Base-by-base conservation (phyloP, 2,888 invertebrate genomes). In the Athalia rosae region DNA sequence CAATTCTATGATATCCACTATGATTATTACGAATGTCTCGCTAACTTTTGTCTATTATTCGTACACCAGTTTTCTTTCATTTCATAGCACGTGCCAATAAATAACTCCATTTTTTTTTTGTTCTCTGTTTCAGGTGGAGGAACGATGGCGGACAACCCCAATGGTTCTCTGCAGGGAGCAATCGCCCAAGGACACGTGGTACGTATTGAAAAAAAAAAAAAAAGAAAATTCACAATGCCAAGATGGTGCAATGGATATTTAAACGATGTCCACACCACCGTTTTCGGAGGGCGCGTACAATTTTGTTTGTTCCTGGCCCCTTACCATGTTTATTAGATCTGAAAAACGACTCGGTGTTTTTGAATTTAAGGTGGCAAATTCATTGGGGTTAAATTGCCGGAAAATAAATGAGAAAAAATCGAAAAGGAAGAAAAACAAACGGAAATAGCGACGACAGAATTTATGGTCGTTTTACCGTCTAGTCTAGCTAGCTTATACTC, bases 81-180 rank as follows among this genome's bases (percentile, higher is more conserved):
- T 48, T 48, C 15, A n/a, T 48, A 4, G 43, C 8, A 53, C 9
- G 8, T 53, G 53, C n/a, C n/a, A 8, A 4, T 11, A n/a, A 11
- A 53, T 66, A 48, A 69, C 28, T 53, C 53, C 0, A 13, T 15
- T 1, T 58, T 9, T 15, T 58, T 58, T 13, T 13, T 56, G 41
- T 3, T 41, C n/a, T 48, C 15, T 9, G n/a, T 71, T 56, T 45
- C 56, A 71, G 71, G 58, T 50, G 56, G 71, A 71, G 71, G 71
- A 58, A 41, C 50, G 56, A 71, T 71, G 71, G 71, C 71, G 41
- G 71, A 71, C 58, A 71, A 45, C 45, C 71, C 71, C 45, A 71
- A 58, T 58, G 4, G 13, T 45, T 71, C 71, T 53, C 53, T n/a
- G 45, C 71, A 71, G 71, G 67, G 67, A 41, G 67, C 67, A 41